phyloP scores from a whole-genome alignment of 2,113 vertebrate genomes.

The Scortum barcoo region DNA sequence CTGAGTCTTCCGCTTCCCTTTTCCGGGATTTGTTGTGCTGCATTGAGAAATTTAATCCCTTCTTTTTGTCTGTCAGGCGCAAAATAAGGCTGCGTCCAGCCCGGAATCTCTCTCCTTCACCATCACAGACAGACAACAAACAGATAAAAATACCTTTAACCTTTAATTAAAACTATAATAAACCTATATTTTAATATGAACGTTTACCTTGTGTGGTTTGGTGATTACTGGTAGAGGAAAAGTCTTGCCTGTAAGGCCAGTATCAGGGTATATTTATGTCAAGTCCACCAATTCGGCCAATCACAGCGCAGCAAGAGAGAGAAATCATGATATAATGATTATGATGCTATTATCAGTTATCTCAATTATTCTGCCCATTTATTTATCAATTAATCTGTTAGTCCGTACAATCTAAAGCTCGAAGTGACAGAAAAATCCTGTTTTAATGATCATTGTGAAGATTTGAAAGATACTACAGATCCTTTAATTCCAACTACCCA shows the following conservation, averaged over 20 bases:
- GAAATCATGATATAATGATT: neutral
- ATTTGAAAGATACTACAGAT: neutral
- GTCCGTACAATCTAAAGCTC: neutral
- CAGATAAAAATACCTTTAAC: fast-evolving
- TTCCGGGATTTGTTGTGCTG: slow-evolving; percentile 74
- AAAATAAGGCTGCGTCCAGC: fast-evolving
- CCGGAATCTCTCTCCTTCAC: fast-evolving
- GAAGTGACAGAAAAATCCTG: neutral
- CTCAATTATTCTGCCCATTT: neutral
- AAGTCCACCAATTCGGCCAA: slow-evolving; percentile 38
- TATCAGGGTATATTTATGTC: too few species aligned
- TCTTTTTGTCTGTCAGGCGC: neutral
- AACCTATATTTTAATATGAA: too few species aligned
- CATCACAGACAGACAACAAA: neutral
- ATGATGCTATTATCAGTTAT: neutral
- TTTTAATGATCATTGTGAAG: neutral
- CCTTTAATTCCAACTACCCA: too few species aligned
- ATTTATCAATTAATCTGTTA: neutral
- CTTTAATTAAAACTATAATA: fast-evolving
- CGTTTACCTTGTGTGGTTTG: neutral
- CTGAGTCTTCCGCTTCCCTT: slow-evolving; percentile 69
- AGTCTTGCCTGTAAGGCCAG: fast-evolving
- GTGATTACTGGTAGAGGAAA: fast-evolving
- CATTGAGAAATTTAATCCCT: fast-evolving
- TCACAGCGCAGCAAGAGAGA: slow-evolving; percentile 21